These are phyloP conservation scores for Hemitrygon akajei DNA, from an alignment of 2,797 vertebrate genomes.

Conservation along the genomic window DNA sequence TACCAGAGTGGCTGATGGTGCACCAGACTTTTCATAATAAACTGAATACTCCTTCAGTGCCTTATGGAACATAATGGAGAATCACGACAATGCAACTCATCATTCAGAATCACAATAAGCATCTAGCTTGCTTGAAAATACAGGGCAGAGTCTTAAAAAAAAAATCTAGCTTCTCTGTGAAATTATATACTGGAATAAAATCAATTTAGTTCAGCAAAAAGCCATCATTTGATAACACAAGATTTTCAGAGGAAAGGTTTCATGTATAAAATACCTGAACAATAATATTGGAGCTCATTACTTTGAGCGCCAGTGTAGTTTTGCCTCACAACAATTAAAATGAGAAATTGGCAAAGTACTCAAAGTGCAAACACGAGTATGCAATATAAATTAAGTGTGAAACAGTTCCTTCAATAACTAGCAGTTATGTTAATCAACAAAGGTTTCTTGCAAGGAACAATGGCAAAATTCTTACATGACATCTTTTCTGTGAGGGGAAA, in stretches of 20 bases:
- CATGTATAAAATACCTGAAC: conserved; percentile 39
- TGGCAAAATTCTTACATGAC: conserved; percentile 48
- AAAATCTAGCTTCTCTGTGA: conserved; percentile 34
- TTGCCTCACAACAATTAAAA: neutral
- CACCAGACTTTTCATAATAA: conserved; percentile 84
- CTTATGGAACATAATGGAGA: conserved; percentile 95
- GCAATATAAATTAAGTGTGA: neutral
- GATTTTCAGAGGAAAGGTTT: conserved; percentile 74
- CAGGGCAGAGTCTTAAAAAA: conserved; percentile 31
- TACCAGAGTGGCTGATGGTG: conserved; percentile 79
- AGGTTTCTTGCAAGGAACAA: neutral
- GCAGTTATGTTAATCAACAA: neutral
- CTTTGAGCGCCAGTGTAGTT: conserved; percentile 1
- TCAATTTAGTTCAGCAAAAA: conserved; percentile 65
- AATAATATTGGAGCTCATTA: neutral
- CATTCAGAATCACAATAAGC: conserved; percentile 63
- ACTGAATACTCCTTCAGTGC: conserved; percentile 91
- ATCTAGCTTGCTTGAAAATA: conserved; percentile 81
- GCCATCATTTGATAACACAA: conserved; percentile 92
- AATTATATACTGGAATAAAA: conserved; percentile 48
- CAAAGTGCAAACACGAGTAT: neutral
- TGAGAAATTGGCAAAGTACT: conserved; percentile 11
- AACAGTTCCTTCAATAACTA: conserved; percentile 6
- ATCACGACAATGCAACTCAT: conserved; percentile 94
- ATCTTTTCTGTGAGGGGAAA: conserved; percentile 45